Conservation (phyloP, 2,113 vertebrate genomes). For the Pluvialis apricaria region DNA sequence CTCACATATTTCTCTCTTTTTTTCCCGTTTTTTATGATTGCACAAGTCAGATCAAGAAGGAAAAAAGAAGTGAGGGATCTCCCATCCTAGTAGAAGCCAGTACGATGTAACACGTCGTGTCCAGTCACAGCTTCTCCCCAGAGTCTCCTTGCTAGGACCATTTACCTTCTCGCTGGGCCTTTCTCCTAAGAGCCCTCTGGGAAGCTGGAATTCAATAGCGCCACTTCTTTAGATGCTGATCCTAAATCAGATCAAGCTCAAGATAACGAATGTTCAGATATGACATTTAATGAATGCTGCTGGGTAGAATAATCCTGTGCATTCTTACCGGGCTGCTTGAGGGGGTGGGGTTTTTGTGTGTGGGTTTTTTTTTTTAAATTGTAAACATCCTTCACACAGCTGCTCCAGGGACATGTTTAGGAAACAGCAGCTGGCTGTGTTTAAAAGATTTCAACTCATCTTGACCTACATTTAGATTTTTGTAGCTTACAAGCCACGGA, state of each 20-base stretch:
- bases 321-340: neutral
- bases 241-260: neutral
- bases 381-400: slow-evolving; percentile 48
- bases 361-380: neutral
- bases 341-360: neutral
- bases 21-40: neutral
- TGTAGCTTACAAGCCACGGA: neutral
- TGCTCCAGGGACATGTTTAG: slow-evolving; percentile 22
- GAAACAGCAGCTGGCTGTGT: slow-evolving; percentile 9
- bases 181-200: neutral
- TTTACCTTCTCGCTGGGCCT: neutral
- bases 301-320: neutral
- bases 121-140: neutral
- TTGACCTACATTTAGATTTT: slow-evolving; percentile 39
- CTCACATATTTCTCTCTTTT: neutral
- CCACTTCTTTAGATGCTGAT: neutral
- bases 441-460: slow-evolving; percentile 41
- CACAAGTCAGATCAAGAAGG: neutral
- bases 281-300: neutral
- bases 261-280: neutral
- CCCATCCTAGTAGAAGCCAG: neutral
- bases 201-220: neutral
- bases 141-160: neutral
- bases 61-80: neutral
- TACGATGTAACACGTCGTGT: neutral